These are phyloP conservation scores for Martes flavigula DNA, from an alignment of 2,797 vertebrate species.

Conservation along the genomic window DNA sequence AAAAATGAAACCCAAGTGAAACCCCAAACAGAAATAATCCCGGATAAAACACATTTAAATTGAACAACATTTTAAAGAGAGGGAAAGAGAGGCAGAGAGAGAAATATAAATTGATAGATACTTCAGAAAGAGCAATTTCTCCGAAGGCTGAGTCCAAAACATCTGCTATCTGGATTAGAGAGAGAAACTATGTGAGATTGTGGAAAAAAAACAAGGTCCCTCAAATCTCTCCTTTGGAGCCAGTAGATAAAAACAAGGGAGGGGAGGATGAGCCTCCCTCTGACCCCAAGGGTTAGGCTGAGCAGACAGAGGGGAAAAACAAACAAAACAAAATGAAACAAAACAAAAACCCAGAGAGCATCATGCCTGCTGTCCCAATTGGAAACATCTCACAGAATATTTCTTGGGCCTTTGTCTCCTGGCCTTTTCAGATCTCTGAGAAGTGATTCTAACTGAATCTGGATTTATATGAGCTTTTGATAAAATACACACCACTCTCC, in stretches of 20 bases:
- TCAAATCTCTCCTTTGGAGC: conserved; percentile 75
- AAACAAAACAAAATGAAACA: not conserved
- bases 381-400: conserved; percentile 61
- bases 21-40: conserved; percentile 54
- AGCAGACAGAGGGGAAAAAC: conserved; percentile 40
- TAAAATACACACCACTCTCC: not conserved
- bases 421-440: conserved; percentile 59
- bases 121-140: conserved; percentile 17
- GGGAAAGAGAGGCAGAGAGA: not conserved
- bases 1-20: conserved; percentile 66
- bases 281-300: conserved; percentile 58
- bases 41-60: conserved; percentile 66
- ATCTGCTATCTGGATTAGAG: conserved; percentile 80
- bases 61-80: conserved; percentile 55
- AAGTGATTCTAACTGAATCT: conserved; percentile 31
- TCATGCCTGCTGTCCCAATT: not conserved
- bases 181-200: conserved; percentile 69
- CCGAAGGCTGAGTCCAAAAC: conserved; percentile 70
- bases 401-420: conserved; percentile 12
- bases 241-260: conserved; percentile 70
- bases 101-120: not conserved
- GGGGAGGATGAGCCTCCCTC: conserved; percentile 56
- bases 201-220: conserved; percentile 12
- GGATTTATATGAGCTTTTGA: conserved; percentile 56
- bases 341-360: not conserved